Conservation (phyloP, 1,140 invertebrate genomes). For the Bradynema listronoti region DNA sequence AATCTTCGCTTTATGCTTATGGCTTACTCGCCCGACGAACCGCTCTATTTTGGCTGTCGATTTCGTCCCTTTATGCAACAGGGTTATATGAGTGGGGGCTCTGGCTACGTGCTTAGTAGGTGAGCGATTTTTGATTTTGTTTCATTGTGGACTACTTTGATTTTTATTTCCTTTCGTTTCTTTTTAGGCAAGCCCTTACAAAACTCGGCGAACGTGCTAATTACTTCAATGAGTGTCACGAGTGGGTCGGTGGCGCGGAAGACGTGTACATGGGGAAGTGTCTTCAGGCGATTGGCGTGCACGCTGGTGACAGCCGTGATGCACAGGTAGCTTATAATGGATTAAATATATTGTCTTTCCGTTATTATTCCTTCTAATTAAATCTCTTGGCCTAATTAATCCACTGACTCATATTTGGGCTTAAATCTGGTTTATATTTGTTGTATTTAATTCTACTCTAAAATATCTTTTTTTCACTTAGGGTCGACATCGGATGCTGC, state of each 20-base stretch:
- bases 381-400: too few species aligned
- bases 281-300: slow-evolving; percentile 75
- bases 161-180: too few species aligned
- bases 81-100: slow-evolving; percentile 87
- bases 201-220: background rate
- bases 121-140: background rate
- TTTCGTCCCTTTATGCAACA: slow-evolving; percentile 23
- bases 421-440: too few species aligned
- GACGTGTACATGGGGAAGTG: slow-evolving; percentile 90
- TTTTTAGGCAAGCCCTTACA: too few species aligned
- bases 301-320: slow-evolving; percentile 74
- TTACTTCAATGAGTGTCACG: background rate
- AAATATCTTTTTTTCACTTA: too few species aligned
- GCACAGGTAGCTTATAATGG: too few species aligned
- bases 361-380: too few species aligned
- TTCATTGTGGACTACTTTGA: too few species aligned
- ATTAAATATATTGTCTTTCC: too few species aligned
- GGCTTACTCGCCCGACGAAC: slow-evolving; percentile 44
- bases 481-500: too few species aligned
- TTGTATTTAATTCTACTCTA: too few species aligned
- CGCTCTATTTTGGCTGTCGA: slow-evolving; percentile 52
- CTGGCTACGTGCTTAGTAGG: slow-evolving; percentile 17
- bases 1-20: slow-evolving; percentile 36
- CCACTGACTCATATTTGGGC: too few species aligned
- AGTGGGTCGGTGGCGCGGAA: slow-evolving; percentile 68